A percentile compares a stretch with the other conserved stretches of the same genome.
Evolutionary conservation across 2,113 vertebrate species (phyloP).

Genomic region (Calyptomena viridis): DNA sequence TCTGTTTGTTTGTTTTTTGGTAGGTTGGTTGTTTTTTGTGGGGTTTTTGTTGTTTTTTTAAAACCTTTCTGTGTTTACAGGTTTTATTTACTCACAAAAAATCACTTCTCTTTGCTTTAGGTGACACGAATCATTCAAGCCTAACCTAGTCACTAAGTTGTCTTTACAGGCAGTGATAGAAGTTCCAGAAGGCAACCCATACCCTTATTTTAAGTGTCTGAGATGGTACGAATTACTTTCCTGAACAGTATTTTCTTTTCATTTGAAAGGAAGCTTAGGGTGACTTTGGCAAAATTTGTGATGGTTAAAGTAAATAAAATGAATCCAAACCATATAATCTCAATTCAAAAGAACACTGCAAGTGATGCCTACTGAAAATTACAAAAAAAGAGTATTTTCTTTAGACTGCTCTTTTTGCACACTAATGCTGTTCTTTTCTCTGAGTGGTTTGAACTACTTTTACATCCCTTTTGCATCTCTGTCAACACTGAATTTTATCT

Average conservation of each 20-base stretch:
- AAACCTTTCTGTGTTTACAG: not conserved
- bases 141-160: not conserved
- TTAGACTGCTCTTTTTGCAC: not conserved
- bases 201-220: not conserved
- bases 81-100: not conserved
- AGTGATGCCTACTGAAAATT: not conserved
- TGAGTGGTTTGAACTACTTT: not conserved
- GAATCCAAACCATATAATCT: not conserved
- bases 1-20: no score
- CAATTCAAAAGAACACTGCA: not conserved
- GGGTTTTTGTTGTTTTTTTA: not conserved
- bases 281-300: not conserved
- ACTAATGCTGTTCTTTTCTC: not conserved
- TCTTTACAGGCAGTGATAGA: not conserved
- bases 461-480: not conserved
- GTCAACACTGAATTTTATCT: slow-evolving; percentile 4
- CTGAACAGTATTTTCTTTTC: not conserved
- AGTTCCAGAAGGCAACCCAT: not conserved
- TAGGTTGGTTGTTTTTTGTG: no score
- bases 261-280: not conserved
- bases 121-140: not conserved
- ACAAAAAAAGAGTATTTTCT: not conserved
- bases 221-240: not conserved
- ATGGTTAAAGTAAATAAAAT: not conserved
- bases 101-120: not conserved